Conservation (phyloP, 1,140 invertebrate genomes). For the Cecropterus lyciades region DNA sequence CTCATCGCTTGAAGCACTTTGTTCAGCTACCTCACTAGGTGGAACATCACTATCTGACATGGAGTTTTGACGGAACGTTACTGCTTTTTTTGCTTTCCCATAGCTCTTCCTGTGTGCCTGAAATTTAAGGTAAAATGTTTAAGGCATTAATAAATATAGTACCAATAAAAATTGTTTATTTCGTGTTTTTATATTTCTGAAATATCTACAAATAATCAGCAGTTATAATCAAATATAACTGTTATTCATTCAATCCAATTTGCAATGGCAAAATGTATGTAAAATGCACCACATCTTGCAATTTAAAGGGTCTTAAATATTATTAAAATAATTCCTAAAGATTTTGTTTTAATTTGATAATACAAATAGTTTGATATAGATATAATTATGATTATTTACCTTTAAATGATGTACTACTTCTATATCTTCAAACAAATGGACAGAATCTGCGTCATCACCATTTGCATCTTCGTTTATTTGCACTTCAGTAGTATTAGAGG, state of each 20-base stretch:
- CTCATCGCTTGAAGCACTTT: slow-evolving; percentile 53
- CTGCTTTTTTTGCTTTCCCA: slow-evolving; percentile 68
- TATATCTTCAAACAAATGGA: slow-evolving; percentile 78
- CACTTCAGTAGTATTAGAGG: slow-evolving; percentile 39
- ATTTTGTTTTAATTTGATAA: no score
- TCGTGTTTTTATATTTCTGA: no score
- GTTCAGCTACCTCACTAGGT: slow-evolving; percentile 35
- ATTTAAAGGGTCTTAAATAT: no score
- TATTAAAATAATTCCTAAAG: no score
- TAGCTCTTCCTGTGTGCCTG: slow-evolving; percentile 71
- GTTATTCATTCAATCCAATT: no score
- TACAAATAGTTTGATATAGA: no score
- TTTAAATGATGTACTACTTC: slow-evolving; percentile 71
- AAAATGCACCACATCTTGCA: no score
- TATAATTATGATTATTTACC: slow-evolving; percentile 44
- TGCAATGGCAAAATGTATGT: no score
- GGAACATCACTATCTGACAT: slow-evolving; percentile 48
- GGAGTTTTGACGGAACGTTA: slow-evolving; percentile 55
- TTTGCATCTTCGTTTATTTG: slow-evolving; percentile 38
- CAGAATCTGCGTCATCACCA: slow-evolving; percentile 66
- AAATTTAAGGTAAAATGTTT: slow-evolving; percentile 34
- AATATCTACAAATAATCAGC: no score
- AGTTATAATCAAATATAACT: no score
- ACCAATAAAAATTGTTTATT: no score
- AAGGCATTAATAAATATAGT: no score